phyloP scores from a whole-genome alignment of 1,140 invertebrate genomes.

The Eurosta solidaginis region DNA sequence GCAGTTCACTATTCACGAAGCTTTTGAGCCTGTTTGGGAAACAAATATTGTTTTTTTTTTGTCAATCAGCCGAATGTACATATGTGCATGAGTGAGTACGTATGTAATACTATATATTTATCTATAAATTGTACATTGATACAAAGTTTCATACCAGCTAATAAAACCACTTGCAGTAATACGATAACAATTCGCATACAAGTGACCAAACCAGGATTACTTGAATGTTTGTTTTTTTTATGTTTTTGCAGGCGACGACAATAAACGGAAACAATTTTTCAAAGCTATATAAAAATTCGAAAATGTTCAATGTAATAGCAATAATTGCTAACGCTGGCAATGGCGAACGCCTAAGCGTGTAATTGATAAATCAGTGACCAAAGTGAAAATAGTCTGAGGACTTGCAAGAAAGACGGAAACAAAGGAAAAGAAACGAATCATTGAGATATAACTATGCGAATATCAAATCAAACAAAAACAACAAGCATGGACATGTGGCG shows the following conservation, averaged over 20 bases:
- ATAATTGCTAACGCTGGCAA: background rate
- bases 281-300: constrained; percentile 26
- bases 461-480: background rate
- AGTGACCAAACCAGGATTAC: background rate
- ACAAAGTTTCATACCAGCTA: background rate
- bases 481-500: constrained; percentile 32
- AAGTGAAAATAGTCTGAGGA: background rate
- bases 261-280: constrained; percentile 53
- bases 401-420: constrained; percentile 31
- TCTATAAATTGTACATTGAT: background rate
- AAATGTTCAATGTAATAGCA: background rate
- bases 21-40: no score
- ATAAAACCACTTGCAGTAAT: background rate
- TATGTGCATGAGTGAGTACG: background rate
- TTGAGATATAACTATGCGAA: background rate
- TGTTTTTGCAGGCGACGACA: constrained; percentile 21
- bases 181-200: background rate
- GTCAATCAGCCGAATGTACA: no score
- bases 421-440: constrained; percentile 25
- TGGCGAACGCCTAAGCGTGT: background rate
- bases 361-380: constrained; percentile 14
- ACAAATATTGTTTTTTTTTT: no score
- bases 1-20: no score
- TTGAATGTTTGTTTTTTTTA: constrained; percentile 16
- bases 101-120: background rate